phyloP scores from a whole-genome alignment of 2,113 vertebrate genomes.

The Podilymbus podiceps region DNA sequence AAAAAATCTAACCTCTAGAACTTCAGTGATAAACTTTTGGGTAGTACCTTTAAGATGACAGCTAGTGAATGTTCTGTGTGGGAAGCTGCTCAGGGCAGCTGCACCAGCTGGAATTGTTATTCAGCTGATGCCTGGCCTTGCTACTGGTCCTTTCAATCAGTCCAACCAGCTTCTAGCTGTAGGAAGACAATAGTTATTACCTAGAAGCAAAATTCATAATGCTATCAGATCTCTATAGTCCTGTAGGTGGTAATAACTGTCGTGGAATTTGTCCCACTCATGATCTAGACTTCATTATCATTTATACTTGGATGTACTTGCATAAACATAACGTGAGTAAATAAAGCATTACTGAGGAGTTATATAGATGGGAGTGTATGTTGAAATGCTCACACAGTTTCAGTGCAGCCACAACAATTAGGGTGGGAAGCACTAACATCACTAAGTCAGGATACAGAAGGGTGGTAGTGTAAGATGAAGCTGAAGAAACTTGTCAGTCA shows the following conservation, averaged over 20 bases:
- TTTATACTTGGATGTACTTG: background rate
- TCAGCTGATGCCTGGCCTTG: background rate
- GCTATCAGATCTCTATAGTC: background rate
- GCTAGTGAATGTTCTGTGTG: background rate
- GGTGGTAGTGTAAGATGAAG: background rate
- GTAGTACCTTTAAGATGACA: background rate
- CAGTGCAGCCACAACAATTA: background rate
- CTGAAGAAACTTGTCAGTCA: background rate
- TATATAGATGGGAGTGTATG: too few species aligned
- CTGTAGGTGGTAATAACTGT: background rate
- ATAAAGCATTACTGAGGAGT: background rate
- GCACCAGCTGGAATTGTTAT: background rate
- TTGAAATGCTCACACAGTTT: background rate
- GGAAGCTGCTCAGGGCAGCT: background rate
- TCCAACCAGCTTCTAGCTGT: background rate
- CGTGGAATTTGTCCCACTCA: background rate
- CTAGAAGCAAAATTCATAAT: background rate
- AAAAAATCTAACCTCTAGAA: background rate
- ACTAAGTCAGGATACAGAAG: background rate
- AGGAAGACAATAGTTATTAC: background rate
- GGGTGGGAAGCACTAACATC: background rate
- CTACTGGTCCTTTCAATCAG: background rate
- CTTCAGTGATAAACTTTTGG: accelerated
- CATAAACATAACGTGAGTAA: background rate
- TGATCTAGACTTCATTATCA: background rate